Evolutionary conservation across 2,113 vertebrate genomes (phyloP).

Genomic region (Pelvicachromis taeniatus): DNA sequence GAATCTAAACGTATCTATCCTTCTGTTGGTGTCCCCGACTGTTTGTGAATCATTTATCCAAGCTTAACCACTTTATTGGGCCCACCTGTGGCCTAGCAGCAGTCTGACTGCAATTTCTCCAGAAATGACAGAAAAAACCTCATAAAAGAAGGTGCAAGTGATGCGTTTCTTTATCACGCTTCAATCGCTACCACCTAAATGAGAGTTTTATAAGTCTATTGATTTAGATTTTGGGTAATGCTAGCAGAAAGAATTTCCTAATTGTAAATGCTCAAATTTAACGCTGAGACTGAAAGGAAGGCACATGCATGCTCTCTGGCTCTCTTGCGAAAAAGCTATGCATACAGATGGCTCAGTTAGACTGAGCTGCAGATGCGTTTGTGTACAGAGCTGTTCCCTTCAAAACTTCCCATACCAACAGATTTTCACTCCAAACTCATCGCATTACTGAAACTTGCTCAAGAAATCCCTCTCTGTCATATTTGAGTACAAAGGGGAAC

Average conservation of each 20-base stretch:
- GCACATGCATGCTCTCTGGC: not conserved
- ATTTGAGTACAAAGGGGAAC: not conserved
- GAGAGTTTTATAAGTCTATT: not conserved
- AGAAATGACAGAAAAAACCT: no score
- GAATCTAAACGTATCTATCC: rapidly evolving
- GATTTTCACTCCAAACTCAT: not conserved
- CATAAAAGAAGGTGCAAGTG: not conserved
- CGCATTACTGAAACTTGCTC: not conserved
- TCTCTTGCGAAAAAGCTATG: not conserved
- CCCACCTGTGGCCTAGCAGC: not conserved
- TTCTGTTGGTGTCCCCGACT: not conserved
- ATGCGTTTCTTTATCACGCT: not conserved
- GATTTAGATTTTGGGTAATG: rapidly evolving
- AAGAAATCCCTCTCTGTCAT: not conserved
- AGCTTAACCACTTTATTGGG: not conserved
- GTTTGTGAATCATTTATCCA: not conserved
- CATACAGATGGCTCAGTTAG: not conserved
- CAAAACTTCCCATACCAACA: not conserved
- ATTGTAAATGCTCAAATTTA: rapidly evolving
- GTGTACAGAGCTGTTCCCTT: not conserved
- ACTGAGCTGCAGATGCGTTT: not conserved
- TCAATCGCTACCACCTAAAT: not conserved
- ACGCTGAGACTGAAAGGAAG: not conserved
- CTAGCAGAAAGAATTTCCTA: not conserved
- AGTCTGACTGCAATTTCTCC: not conserved